Base-by-base conservation (phyloP, 2,888 invertebrate species). In the Myopa tessellatipennis region DNA sequence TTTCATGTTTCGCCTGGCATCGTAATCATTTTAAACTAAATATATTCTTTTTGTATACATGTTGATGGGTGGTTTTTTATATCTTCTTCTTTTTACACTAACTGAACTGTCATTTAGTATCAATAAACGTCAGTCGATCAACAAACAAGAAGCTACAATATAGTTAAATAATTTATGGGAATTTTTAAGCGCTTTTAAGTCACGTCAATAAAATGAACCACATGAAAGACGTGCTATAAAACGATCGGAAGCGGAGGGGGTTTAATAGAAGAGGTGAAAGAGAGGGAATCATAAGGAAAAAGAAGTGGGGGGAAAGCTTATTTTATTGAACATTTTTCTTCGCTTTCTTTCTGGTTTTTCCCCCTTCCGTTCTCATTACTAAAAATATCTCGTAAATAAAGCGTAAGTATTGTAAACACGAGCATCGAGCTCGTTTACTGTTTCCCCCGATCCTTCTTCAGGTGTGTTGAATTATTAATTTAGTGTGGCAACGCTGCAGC, bases 71-170 rank as follows among this genome's bases (percentile, higher is more conserved):
- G 12, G 40, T 8, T 69, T 16, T 5, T 18, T 50, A 68, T 40
- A 40, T 40, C 38, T 45, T 69, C n/a, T 5, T 4, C 8, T 55
- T 55, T n/a, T 55, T 55, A 6, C 55, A 55, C 55, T 55, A n/a
- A 52, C 26, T 69, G 55, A 58, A 61, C 55, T 78, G 80, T 76
- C 79, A 79, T 72, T 80, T 76, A 73, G 67, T 61, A 77, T 72
- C 80, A 77, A 78, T 80, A 77, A 80, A 77, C 73, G 70, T 69
- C 74, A 74, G 52, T 70, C 40, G 26, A 63, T 67, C 61, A 55
- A 8, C n/a, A 26, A 6, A 70, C 40, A 18, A 14, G 60, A 68
- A 69, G 61, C 16, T 45, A 71, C 55, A 67, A 40, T 12, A 26
- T n/a, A 50, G 50, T 69, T 16, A 52, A 26, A 69, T 14, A 18